A percentile compares a stretch with the other conserved stretches of the same genome.
These are phyloP conservation scores for Eustalomyia histrio DNA, from an alignment of 2,888 invertebrate species.

Conservation along the genomic window DNA sequence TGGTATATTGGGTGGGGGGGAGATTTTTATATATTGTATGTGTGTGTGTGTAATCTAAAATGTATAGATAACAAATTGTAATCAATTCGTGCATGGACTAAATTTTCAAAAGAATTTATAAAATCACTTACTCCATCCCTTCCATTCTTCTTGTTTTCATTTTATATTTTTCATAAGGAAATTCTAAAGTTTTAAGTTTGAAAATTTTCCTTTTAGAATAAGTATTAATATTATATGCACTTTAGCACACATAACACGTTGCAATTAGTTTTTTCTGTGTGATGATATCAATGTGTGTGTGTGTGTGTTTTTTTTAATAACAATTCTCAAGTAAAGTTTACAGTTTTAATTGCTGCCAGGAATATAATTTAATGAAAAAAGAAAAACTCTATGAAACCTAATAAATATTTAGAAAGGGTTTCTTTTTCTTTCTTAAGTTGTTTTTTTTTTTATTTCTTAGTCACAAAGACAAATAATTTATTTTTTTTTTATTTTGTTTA, in stretches of 20 bases:
- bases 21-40: too few relatives aligned
- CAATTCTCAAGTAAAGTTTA: slow-evolving; percentile 34
- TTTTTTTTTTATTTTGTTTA: slow-evolving; percentile 51
- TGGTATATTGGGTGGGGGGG: too few relatives aligned
- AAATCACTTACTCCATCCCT: slow-evolving; percentile 25
- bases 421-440: slow-evolving; percentile 14
- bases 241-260: slow-evolving; percentile 58
- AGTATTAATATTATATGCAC: slow-evolving; percentile 45
- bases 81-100: slow-evolving; percentile 63
- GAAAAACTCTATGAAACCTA: slow-evolving; percentile 23
- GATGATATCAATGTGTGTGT: slow-evolving; percentile 2
- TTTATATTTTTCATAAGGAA: neutral
- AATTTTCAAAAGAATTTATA: slow-evolving; percentile 52
- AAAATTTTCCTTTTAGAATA: slow-evolving; percentile 49
- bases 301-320: slow-evolving; percentile 15
- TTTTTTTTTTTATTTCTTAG: slow-evolving; percentile 6
- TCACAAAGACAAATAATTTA: slow-evolving; percentile 30
- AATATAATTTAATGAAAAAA: slow-evolving; percentile 29
- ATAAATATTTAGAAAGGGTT: slow-evolving; percentile 50
- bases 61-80: slow-evolving; percentile 62
- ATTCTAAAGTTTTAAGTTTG: slow-evolving; percentile 27
- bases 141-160: neutral
- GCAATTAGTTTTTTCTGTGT: slow-evolving; percentile 48
- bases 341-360: slow-evolving; percentile 55
- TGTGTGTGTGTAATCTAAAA: slow-evolving; percentile 13